Evolutionary conservation across 2,888 invertebrate species (phyloP).

Genomic region (Lymantria monacha): DNA sequence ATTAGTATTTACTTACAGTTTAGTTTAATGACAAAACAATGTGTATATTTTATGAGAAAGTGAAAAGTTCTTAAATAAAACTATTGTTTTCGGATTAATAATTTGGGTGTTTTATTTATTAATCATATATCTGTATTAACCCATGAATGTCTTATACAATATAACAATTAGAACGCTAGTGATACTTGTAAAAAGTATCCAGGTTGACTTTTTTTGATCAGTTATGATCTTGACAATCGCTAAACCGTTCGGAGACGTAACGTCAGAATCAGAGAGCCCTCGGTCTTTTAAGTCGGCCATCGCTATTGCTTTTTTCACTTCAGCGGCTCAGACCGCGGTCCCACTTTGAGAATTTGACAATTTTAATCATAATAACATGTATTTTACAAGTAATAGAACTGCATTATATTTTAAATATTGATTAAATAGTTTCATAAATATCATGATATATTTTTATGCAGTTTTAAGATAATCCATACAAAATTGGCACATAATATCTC

Average conservation of each 20-base stretch:
- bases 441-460: slow-evolving; percentile 33
- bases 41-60: slow-evolving; percentile 83
- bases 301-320: no score
- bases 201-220: not conserved
- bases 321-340: no score
- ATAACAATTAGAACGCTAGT: not conserved
- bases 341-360: no score
- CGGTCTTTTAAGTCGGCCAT: no score
- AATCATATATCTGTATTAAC: not conserved
- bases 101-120: slow-evolving; percentile 71
- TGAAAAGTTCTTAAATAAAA: slow-evolving; percentile 82
- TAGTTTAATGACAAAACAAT: slow-evolving; percentile 82
- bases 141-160: not conserved
- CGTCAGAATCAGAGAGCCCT: no score
- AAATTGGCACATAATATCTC: slow-evolving; percentile 33
- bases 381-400: slow-evolving; percentile 3
- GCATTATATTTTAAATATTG: slow-evolving; percentile 27
- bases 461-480: slow-evolving; percentile 23
- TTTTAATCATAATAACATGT: no score
- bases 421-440: slow-evolving; percentile 20
- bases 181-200: no score
- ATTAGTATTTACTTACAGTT: slow-evolving; percentile 82
- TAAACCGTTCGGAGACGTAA: no score
- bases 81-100: slow-evolving; percentile 83
- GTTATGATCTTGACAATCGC: no score